A percentile compares a stretch with the other conserved stretches of the same genome.
phyloP scores from a whole-genome alignment of 2,797 vertebrate species.

The Ctenopoma kingsleyae region DNA sequence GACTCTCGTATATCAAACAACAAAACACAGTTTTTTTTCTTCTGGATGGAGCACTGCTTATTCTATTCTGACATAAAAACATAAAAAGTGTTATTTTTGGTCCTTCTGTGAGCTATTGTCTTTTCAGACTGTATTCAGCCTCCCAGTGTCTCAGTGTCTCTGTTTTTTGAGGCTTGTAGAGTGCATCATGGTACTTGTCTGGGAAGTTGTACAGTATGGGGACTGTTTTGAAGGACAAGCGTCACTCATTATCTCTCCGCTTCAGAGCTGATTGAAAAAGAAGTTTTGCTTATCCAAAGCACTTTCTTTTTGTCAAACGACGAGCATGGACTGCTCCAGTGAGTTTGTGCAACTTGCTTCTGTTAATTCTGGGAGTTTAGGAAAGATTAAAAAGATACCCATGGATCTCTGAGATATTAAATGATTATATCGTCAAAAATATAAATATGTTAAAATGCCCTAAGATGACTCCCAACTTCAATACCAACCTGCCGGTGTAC shows the following conservation, averaged over 20 bases:
- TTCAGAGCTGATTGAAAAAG: conserved; percentile 2
- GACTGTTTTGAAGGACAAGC: conserved; percentile 15
- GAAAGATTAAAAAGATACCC: not conserved
- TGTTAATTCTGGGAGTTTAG: not conserved
- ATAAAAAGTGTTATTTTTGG: conserved; percentile 4
- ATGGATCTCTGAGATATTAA: not conserved
- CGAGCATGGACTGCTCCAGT: not conserved
- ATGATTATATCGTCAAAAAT: not conserved
- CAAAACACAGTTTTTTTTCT: rapidly evolving
- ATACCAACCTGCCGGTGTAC: not conserved
- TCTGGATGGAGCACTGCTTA: too few relatives aligned
- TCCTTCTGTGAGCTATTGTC: not conserved
- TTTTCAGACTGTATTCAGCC: too few relatives aligned
- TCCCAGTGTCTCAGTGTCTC: not conserved
- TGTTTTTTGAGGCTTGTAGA: not conserved
- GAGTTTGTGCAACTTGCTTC: not conserved
- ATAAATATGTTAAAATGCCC: not conserved
- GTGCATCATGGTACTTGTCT: not conserved
- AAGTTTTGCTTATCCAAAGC: not conserved
- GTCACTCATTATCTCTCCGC: conserved; percentile 2
- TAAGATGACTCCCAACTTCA: conserved; percentile 10
- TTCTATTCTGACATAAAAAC: not conserved
- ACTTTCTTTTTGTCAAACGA: not conserved
- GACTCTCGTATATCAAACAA: not conserved
- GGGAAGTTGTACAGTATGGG: not conserved